Base-by-base conservation (phyloP, 2,113 vertebrate species). In the Zosterops pallidus region DNA sequence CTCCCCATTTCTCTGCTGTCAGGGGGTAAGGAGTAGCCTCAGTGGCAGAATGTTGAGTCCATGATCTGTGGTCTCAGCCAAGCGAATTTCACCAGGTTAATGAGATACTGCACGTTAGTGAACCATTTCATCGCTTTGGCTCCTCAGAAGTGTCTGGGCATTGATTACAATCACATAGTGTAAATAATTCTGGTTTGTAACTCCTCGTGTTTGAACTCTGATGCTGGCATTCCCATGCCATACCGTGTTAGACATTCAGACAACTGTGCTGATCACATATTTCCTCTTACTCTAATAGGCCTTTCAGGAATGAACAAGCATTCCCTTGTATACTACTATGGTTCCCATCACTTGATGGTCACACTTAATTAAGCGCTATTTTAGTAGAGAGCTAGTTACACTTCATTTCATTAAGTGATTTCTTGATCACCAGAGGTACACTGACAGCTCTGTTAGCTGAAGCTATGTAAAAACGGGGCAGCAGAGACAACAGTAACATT, bases 341-440 rank as follows among this genome's bases (percentile, higher is more conserved):
- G 52, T 89, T 95, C 96, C 96, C 89, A 93, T 94, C 92, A 91
- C 76, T 96, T 92, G 91, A 93, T 95, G 95, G 95, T 96, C 92
- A 96, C 96, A 96, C 94, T 94, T 95, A 96, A 97, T 96, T 97
- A 97, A 89, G 80, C 80, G 71, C 89, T 71, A 56, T 93, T 89
- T 94, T 71, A 90, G 92, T 55, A 75, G 77, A 94, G 77, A 89
- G 89, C 69, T 92, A 76, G 96, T 94, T 95, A 92, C 95, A 97
- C 92, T 97, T 96, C 95, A 97, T 97, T 97, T 96, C 94, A 75
- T 95, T 95, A 96, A 97, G 90, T 94, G 93, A 95, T 95, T 95
- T 96, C 94, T 83, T 88, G 87, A 96, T 94, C 87, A 88, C 90
- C 87, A 94, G 94, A 91, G 87, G 91, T 94, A 91, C 91, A 90